Conservation (phyloP, 2,888 invertebrate genomes). For the Heliconius ethilla region DNA sequence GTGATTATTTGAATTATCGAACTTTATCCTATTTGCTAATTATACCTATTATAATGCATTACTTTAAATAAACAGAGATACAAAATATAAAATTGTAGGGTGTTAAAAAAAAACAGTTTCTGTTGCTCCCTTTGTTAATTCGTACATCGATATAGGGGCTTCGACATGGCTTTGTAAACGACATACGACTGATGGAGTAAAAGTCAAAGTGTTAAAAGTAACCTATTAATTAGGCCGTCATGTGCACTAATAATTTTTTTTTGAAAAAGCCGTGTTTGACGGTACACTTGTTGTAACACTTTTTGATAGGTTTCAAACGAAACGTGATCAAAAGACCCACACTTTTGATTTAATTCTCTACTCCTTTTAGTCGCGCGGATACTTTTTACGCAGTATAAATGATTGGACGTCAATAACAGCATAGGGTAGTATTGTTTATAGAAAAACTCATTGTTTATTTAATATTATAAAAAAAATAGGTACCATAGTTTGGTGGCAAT, state of each 20-base stretch:
- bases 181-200: not conserved
- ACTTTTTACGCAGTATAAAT: not conserved
- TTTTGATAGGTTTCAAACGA: not conserved
- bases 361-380: not conserved
- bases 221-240: not conserved
- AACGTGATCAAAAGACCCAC: not conserved
- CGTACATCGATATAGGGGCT: not conserved
- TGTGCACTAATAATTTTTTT: not conserved
- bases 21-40: not conserved
- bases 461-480: not conserved
- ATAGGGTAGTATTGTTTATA: not conserved
- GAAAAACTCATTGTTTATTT: not conserved
- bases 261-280: not conserved
- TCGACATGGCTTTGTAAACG: not conserved
- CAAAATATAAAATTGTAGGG: not conserved
- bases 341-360: not conserved
- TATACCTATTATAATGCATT: not conserved
- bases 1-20: not conserved
- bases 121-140: not conserved
- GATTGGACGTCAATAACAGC: not conserved
- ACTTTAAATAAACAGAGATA: not conserved
- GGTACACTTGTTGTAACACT: not conserved
- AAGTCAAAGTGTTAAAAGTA: not conserved
- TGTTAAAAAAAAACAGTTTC: not conserved
- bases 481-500: not conserved